Percentiles rank a stretch among this genome's conserved stretches.
phyloP scores from a whole-genome alignment of 1,140 invertebrate species.

The Ceratina australensis region DNA sequence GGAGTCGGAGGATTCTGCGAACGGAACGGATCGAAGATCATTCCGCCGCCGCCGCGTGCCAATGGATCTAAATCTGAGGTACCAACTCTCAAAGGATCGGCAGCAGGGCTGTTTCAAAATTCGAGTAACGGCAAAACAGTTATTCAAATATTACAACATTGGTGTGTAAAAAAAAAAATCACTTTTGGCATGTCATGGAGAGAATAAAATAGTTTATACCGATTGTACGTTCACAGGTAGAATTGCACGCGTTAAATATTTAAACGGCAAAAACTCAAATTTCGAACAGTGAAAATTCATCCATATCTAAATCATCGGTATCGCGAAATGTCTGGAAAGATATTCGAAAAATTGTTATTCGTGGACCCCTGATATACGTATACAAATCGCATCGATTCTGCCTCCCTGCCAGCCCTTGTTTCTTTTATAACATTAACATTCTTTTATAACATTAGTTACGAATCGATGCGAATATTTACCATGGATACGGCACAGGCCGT shows the following conservation, averaged over 20 bases:
- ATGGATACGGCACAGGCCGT: conserved; percentile 4
- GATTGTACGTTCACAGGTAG: not conserved
- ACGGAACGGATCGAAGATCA: conserved; percentile 86
- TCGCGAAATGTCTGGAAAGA: conserved; percentile 60
- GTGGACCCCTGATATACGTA: not conserved
- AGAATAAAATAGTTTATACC: conserved; percentile 17
- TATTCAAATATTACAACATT: too few species aligned
- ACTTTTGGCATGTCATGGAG: not conserved
- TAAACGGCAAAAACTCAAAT: not conserved
- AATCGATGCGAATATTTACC: conserved; percentile 64
- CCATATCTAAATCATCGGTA: conserved; percentile 52
- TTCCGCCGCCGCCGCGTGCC: conserved; percentile 81
- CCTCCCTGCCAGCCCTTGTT: not conserved
- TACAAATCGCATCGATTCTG: conserved; percentile 17
- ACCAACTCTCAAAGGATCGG: conserved; percentile 81
- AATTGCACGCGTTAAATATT: conserved; percentile 3
- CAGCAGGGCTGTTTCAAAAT: conserved; percentile 48
- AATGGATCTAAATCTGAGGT: conserved; percentile 88
- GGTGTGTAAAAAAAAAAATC: too few species aligned
- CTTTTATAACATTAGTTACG: not conserved
- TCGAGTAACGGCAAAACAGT: too few species aligned
- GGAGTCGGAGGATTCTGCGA: conserved; percentile 50
- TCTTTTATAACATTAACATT: not conserved
- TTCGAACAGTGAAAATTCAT: conserved; percentile 47
- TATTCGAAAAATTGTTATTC: conserved; percentile 10